Base-by-base conservation (phyloP, 2,888 invertebrate species). In the Gastrophysa polygoni region DNA sequence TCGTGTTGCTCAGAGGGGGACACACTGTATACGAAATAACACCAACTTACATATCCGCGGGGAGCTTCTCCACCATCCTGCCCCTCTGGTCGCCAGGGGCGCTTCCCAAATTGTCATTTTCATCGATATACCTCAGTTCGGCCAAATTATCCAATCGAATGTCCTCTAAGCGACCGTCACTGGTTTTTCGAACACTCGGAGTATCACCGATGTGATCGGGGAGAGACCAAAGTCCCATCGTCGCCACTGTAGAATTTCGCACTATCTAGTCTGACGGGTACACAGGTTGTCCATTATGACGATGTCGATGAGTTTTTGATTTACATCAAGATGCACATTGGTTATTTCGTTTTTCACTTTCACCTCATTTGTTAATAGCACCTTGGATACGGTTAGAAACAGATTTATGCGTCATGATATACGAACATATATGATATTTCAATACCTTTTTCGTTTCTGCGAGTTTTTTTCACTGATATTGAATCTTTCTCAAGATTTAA, bases 111-210 rank as follows among this genome's bases (percentile, higher is more conserved):
- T 64, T 64, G 14, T 64, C 64, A 43, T 64, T 64, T 51, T 68
- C 68, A 18, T 68, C 68, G 10, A 68, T 66, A 49, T 64, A 68
- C 47, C 47, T 61, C n/a, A 68, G 51, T 34, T 66, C 68, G 28
- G 62, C 68, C 28, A 68, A 34, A 46, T 66, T 14, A 14, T 14
- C 38, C 38, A 38, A 38, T 38, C 38, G 56, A 17, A 65, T 50
- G 11, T 46, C 24, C 38, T 63, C 58, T 4, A 43, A 28, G 28
- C 48, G 44, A 18, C 28, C 51, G 24, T 43, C 48, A 17, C 28
- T 38, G 7, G 7, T 38, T 38, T 14, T 38, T 3, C 38, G 38
- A 11, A 14, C 38, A 52, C 29, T 59, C 16, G 29, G 48, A 20
- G 48, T 38, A 17, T 43, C 21, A 48, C 52, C 52, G 24, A 48